These are phyloP conservation scores for Anarhynchus alexandrinus DNA, from an alignment of 2,113 vertebrate species.

Conservation along the genomic window DNA sequence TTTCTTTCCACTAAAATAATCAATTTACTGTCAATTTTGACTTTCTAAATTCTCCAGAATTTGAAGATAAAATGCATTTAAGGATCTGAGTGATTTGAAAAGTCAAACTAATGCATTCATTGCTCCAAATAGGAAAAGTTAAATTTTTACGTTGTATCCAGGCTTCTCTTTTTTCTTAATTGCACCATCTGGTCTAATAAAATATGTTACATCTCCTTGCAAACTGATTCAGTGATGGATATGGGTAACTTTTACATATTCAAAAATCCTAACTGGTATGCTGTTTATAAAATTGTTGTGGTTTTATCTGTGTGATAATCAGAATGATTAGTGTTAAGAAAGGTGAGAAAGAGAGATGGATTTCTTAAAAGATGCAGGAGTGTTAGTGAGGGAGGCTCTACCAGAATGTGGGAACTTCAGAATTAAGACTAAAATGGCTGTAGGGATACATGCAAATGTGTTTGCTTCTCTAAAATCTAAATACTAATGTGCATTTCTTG, in stretches of 20 bases:
- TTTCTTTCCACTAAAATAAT: not conserved
- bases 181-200: slow-evolving; percentile 26
- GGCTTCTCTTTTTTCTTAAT: not conserved
- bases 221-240: not conserved
- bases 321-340: not conserved
- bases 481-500: not conserved
- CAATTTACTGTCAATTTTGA: not conserved
- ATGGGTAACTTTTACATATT: not conserved
- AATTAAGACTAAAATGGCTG: not conserved
- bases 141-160: not conserved
- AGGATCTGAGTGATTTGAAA: not conserved
- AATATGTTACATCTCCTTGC: not conserved
- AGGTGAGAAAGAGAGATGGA: not conserved
- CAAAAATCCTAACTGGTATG: not conserved
- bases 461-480: not conserved
- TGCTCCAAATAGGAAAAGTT: not conserved
- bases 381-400: not conserved
- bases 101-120: not conserved
- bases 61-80: not conserved
- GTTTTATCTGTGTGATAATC: not conserved
- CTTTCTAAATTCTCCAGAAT: not conserved
- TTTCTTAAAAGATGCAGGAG: not conserved
- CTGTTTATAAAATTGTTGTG: not conserved
- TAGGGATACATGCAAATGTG: not conserved
- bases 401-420: not conserved